Evolutionary conservation across 2,113 vertebrate species (phyloP), one percentile per base, ranked within the genome.

Genomic region (Bubo blakistoni): DNA sequence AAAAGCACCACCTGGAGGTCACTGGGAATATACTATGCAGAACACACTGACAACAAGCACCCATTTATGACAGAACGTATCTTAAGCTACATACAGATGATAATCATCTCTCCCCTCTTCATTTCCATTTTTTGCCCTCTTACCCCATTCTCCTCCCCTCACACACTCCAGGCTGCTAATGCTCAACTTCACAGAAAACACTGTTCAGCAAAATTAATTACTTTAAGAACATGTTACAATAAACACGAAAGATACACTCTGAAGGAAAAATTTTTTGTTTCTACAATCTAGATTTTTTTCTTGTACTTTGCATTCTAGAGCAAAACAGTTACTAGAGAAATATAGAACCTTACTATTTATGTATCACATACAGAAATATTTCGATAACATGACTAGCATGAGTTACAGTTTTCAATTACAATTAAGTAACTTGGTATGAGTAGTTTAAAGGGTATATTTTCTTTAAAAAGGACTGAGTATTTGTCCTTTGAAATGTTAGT

Each of bases 1-100:
- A 67, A 95, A 96, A 70, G 93, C 92, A 74, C 91, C 92, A 84
- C 90, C 80, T 93, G 73, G 72, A 79, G 86, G 65, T 74, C 63
- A 94, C n/a, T 27, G 61, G 46, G 57, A 95, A 72, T 30, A 81
- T 18, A n/a, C 5, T 16, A 7, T 1, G 13, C 42, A 76, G 65
- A 79, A 42, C 38, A 73, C 29, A 29, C 7, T 17, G 51, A 55
- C 47, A 66, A 29, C 30, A 66, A 65, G 40, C 34, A 77, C 17
- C 6, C 7, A 25, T 79, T 78, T 72, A 34, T 8, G 17, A 57
- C 42, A 93, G 44, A 81, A 70, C 8, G 1, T 16, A 47, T 47
- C 52, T 88, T 52, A 32, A 73, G 4, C 18, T n/a, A 27, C 19
- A 11, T 49, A 57, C 1, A 79, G 65, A 69, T 42, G 8, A 47